These are phyloP conservation scores for Scaptomyza hsui DNA, from an alignment of 1,140 invertebrate genomes.

Conservation along the genomic window DNA sequence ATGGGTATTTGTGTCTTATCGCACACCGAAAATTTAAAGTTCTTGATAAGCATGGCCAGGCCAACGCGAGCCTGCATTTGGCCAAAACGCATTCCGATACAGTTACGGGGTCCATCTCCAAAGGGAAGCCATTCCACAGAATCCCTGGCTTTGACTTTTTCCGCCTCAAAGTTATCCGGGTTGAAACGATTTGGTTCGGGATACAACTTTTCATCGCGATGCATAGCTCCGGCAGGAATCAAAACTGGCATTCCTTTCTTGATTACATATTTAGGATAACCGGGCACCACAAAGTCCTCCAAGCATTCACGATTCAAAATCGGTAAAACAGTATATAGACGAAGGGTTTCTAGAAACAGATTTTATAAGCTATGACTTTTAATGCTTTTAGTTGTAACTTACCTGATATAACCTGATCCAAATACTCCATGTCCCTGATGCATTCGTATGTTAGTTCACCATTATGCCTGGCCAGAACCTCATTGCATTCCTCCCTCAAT, in stretches of 20 bases:
- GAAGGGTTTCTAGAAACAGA: conserved; percentile 66
- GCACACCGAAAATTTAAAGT: conserved; percentile 74
- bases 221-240: conserved; percentile 70
- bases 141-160: conserved; percentile 85
- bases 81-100: conserved; percentile 87
- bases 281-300: conserved; percentile 83
- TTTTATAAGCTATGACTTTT: neutral
- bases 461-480: conserved; percentile 75
- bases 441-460: conserved; percentile 85
- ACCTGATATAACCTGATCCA: conserved; percentile 86
- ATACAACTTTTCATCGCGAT: conserved; percentile 84
- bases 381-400: conserved; percentile 14
- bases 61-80: conserved; percentile 87
- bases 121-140: conserved; percentile 86
- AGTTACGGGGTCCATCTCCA: conserved; percentile 84
- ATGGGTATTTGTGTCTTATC: conserved; percentile 72
- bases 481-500: conserved; percentile 85
- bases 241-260: conserved; percentile 66
- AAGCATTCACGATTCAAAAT: conserved; percentile 84
- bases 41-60: conserved; percentile 80
- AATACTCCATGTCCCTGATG: conserved; percentile 85
- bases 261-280: conserved; percentile 71
- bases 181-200: conserved; percentile 87
- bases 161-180: conserved; percentile 88
- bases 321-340: conserved; percentile 79